Evolutionary conservation across 2,888 invertebrate genomes (phyloP).

Genomic region (Lordiphosa fenestrarum): DNA sequence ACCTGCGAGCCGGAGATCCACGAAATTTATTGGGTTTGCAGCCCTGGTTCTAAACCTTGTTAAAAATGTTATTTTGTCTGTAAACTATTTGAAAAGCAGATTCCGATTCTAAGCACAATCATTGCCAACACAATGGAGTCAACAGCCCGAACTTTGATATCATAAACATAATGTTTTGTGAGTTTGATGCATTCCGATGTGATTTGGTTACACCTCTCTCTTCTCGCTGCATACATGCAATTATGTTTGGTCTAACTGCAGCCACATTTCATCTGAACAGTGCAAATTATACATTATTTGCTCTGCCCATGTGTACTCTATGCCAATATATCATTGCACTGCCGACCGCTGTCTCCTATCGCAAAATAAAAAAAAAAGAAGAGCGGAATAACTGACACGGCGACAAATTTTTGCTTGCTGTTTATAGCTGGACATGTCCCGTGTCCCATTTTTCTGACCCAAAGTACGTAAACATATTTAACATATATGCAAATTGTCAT

Average conservation of each 20-base stretch:
- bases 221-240: neutral
- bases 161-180: too few relatives aligned
- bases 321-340: conserved; percentile 54
- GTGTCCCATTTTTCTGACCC: conserved; percentile 11
- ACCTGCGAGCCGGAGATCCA: too few relatives aligned
- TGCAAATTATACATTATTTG: conserved; percentile 54
- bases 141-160: too few relatives aligned
- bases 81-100: too few relatives aligned
- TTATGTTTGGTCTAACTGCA: conserved; percentile 2
- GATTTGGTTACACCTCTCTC: too few relatives aligned
- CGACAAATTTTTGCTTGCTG: conserved; percentile 55
- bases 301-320: conserved; percentile 25
- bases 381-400: conserved; percentile 47
- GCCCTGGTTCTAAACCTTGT: too few relatives aligned
- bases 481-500: conserved; percentile 38
- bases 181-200: too few relatives aligned
- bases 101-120: too few relatives aligned
- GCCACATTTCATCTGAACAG: conserved; percentile 32
- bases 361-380: conserved; percentile 2
- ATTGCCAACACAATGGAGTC: too few relatives aligned
- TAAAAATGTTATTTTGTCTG: too few relatives aligned
- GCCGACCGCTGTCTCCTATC: neutral
- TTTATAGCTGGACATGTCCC: conserved; percentile 20
- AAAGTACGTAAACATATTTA: conserved; percentile 46
- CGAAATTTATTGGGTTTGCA: too few relatives aligned